Evolutionary conservation across 2,888 invertebrate species (phyloP), one percentile per base, ranked within the genome.

Genomic region (Mellilla xanthometata): DNA sequence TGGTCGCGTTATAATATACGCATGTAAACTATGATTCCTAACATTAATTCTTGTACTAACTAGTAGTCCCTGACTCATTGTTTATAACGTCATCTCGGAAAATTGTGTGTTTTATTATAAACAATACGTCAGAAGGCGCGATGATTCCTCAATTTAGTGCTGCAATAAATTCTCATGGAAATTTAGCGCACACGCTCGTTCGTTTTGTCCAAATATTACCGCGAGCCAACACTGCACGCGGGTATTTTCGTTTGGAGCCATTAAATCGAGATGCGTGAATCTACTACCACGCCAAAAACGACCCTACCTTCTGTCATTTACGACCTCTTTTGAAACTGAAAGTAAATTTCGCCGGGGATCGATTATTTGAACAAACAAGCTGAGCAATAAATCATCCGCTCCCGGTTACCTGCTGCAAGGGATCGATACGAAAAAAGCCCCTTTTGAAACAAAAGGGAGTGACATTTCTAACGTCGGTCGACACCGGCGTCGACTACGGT

Each of bases 301-400:
- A 49, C 55, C 63, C 49, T 72, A 55, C 10, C 11, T 0, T 15
- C 10, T 39, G 49, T 29, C 45, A 43, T 38, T 57, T 72, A 76
- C 54, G 63, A 55, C 40, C 36, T 56, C 43, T 51, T 73, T 74
- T 71, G 55, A 68, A 47, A 52, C 54, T 58, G 34, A 52, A 49
- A 48, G 48, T 32, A 39, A 57, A 62, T 65, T 69, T 72, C 49
- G 70, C 70, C 67, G 61, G 60, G 73, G 72, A 85, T 87, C 86
- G 88, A 88, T 88, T 87, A 85, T 85, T 83, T 78, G 84, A 79
- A 80, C 88, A 88, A 88, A 87, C 86, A 86, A 80, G 81, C 73
- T 62, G 57, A 69, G 81, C 71, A 78, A 88, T 88, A 88, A 88
- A 88, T 88, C 88, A 88, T 87, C 73, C 81, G 72, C 73, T 80